Percentiles rank a stretch among this genome's conserved stretches.
These are phyloP conservation scores for Uria lomvia DNA, from an alignment of 2,113 vertebrate genomes.

Conservation along the genomic window DNA sequence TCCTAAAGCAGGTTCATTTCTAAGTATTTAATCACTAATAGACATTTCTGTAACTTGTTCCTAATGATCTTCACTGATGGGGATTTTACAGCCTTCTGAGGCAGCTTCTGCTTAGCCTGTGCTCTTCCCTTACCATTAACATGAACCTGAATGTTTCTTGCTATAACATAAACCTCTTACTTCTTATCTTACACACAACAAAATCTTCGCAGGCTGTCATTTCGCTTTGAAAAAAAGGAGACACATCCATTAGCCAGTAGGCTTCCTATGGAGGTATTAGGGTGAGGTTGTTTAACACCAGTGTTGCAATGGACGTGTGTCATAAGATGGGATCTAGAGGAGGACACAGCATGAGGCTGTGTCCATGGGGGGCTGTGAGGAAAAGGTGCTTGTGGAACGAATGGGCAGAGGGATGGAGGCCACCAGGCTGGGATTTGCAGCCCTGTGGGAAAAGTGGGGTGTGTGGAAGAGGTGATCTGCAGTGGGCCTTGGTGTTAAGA, in stretches of 20 bases:
- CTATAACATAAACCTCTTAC: neutral
- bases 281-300: neutral
- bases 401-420: neutral
- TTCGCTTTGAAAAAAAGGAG: neutral
- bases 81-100: neutral
- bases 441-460: neutral
- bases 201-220: neutral
- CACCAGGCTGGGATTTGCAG: neutral
- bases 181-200: neutral
- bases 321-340: neutral
- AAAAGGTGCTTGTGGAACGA: neutral
- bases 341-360: neutral
- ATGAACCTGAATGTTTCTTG: neutral
- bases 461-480: neutral
- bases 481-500: neutral
- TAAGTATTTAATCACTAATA: neutral
- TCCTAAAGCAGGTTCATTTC: neutral
- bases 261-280: neutral
- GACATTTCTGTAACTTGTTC: neutral
- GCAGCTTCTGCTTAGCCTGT: neutral
- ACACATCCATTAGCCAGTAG: neutral
- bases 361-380: neutral
- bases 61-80: neutral
- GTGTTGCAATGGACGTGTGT: accelerated
- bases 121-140: neutral